Percentiles rank a stretch among this genome's conserved stretches.
Evolutionary conservation across 2,888 invertebrate species (phyloP).

Genomic region (Cheiracanthium punctorium): DNA sequence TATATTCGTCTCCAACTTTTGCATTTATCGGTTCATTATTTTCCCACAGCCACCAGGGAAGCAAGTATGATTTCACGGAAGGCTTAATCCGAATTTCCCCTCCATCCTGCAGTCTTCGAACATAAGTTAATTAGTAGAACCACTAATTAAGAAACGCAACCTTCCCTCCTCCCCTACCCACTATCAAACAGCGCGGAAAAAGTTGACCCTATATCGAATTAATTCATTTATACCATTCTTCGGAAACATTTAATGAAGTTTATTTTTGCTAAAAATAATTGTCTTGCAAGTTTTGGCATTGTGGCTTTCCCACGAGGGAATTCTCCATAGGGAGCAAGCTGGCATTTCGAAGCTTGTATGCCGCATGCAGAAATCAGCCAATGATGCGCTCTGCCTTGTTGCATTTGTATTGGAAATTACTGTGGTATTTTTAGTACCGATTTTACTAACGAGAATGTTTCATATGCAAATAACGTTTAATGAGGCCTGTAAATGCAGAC

Average conservation of each 20-base stretch:
- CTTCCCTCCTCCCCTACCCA: no score
- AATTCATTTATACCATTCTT: conserved; percentile 65
- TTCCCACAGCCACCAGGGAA: conserved; percentile 23
- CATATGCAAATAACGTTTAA: background rate
- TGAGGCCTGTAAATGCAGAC: background rate
- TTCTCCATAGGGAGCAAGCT: background rate
- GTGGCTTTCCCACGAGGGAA: background rate
- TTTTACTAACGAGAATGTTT: background rate
- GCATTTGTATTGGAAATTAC: background rate
- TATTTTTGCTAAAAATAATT: conserved; percentile 68
- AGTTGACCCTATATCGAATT: conserved; percentile 50
- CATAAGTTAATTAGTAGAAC: conserved; percentile 67
- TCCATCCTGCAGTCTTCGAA: conserved; percentile 40
- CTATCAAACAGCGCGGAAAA: conserved; percentile 66
- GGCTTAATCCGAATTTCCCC: conserved; percentile 4
- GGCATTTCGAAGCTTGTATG: no score
- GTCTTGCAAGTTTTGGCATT: conserved; percentile 28
- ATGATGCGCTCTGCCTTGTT: conserved; percentile 39
- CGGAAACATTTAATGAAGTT: conserved; percentile 64
- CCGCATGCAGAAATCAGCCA: conserved; percentile 41
- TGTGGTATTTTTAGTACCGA: background rate
- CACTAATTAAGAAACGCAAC: conserved; percentile 58
- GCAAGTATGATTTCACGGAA: conserved; percentile 61
- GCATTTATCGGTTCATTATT: conserved; percentile 60
- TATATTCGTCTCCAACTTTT: conserved; percentile 30